Conservation (phyloP, 2,113 vertebrate genomes). For the Syngnathus typhle region DNA sequence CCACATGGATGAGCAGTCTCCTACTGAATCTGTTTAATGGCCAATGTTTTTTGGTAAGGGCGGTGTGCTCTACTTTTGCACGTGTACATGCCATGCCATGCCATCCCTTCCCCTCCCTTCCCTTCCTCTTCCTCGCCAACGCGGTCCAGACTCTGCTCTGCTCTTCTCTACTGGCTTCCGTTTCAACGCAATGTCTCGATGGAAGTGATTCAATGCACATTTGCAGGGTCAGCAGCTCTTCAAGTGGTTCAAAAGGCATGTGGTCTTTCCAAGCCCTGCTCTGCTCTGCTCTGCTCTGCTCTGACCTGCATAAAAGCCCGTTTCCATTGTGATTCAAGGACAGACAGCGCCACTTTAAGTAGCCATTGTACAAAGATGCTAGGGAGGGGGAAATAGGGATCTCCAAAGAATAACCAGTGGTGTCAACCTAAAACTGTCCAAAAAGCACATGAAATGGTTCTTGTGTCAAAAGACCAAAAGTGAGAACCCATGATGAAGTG, state of each 20-base stretch:
- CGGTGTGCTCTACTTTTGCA: constrained; percentile 2
- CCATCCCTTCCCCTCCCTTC: neutral
- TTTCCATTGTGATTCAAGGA: constrained; percentile 17
- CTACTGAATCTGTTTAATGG: constrained; percentile 62
- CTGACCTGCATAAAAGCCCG: neutral
- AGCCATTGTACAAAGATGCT: constrained; percentile 9
- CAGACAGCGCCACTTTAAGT: constrained; percentile 3
- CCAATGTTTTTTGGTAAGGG: constrained; percentile 12
- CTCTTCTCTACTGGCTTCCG: neutral
- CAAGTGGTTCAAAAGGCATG: neutral
- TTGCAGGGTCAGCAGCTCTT: constrained; percentile 4
- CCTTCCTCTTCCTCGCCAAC: neutral
- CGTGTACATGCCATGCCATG: neutral
- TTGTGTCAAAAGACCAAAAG: neutral
- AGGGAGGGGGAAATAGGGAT: constrained; percentile 17
- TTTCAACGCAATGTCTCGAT: constrained; percentile 1
- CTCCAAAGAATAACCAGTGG: constrained; percentile 5
- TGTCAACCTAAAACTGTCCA: constrained; percentile 17
- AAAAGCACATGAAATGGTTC: constrained; percentile 13
- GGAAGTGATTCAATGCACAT: neutral
- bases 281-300: constrained; percentile 12
- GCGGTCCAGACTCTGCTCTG: neutral
- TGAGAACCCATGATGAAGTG: constrained; percentile 22
- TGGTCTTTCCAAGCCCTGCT: neutral
- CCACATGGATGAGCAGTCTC: constrained; percentile 84